phyloP scores from a whole-genome alignment of 2,113 vertebrate species.

The Phasianus colchicus region DNA sequence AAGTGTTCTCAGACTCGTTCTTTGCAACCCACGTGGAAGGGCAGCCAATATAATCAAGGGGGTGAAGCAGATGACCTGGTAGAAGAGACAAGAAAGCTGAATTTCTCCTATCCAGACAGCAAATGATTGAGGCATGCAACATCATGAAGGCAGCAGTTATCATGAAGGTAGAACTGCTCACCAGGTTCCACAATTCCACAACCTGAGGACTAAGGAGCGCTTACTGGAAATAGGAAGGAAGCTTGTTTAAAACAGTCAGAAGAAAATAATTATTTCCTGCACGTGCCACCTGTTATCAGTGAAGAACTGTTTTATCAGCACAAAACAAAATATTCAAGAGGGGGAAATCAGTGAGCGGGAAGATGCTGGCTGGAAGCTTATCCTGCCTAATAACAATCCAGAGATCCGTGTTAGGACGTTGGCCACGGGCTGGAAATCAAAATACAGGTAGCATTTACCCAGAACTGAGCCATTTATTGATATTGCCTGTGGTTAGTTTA shows the following conservation, averaged over 20 bases:
- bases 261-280: neutral
- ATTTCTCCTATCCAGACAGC: neutral
- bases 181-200: too few species aligned
- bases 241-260: neutral
- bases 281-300: neutral
- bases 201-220: neutral
- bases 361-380: neutral
- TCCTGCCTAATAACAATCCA: neutral
- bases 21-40: neutral
- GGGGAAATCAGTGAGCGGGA: neutral
- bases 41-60: too few species aligned
- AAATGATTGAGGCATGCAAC: neutral
- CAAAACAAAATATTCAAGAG: neutral
- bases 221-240: neutral
- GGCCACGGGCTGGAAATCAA: neutral
- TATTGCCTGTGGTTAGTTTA: neutral
- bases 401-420: too few species aligned
- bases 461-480: fast-evolving
- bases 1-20: neutral
- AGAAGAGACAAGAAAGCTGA: neutral
- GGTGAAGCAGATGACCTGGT: too few species aligned
- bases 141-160: neutral
- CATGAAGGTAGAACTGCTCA: neutral
- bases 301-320: neutral
- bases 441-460: neutral